Evolutionary conservation across 1,140 invertebrate species (phyloP).

Genomic region (Temnothorax nylanderi): DNA sequence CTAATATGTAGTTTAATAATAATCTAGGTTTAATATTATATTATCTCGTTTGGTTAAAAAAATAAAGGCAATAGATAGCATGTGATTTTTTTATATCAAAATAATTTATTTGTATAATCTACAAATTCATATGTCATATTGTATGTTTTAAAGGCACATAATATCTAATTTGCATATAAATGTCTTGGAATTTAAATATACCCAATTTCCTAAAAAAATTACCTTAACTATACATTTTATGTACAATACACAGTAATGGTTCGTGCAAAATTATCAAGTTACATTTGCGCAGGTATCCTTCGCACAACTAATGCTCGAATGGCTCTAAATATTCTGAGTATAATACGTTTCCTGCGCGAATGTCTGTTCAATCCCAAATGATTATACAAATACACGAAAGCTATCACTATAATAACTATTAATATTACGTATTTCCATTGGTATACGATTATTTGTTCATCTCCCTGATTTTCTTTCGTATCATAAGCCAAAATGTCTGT

Average conservation of each 20-base stretch:
- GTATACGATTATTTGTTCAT: constrained; percentile 55
- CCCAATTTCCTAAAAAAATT: neutral
- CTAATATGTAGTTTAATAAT: no score
- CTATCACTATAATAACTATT: constrained; percentile 71
- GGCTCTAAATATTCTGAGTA: constrained; percentile 80
- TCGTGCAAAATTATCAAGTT: constrained; percentile 37
- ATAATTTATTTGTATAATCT: constrained; percentile 63
- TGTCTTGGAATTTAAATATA: neutral
- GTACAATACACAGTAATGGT: constrained; percentile 18
- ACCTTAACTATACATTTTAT: constrained; percentile 6
- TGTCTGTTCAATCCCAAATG: constrained; percentile 77
- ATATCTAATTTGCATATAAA: constrained; percentile 33
- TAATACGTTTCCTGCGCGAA: constrained; percentile 80
- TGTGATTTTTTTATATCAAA: constrained; percentile 56
- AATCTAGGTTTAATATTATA: neutral
- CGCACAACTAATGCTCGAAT: constrained; percentile 82
- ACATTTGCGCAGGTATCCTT: constrained; percentile 82
- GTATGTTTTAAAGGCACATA: constrained; percentile 63
- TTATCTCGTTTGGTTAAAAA: constrained; percentile 15
- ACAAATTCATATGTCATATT: constrained; percentile 48
- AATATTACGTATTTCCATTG: constrained; percentile 76
- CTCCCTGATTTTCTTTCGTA: constrained; percentile 54
- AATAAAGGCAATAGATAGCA: constrained; percentile 24
- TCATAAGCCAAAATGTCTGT: constrained; percentile 62
- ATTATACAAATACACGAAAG: constrained; percentile 78